Evolutionary conservation across 2,888 invertebrate genomes (phyloP).

Genomic region (Philonicus albiceps): DNA sequence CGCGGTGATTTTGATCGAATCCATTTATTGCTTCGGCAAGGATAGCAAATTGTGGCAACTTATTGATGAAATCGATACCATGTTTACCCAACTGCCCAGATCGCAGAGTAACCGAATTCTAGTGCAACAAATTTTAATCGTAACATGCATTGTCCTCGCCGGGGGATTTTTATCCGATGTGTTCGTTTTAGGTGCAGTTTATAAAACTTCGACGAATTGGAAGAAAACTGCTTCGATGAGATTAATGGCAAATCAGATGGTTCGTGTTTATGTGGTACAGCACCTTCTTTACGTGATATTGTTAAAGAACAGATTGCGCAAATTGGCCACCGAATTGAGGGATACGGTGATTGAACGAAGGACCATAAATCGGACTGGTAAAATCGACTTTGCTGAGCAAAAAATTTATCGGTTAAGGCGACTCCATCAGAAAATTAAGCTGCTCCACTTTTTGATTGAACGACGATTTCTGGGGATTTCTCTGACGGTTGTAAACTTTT

Average conservation of each 20-base stretch:
- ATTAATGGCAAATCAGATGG: background rate
- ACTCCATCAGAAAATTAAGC: background rate
- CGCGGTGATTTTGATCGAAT: background rate
- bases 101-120: background rate
- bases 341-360: background rate
- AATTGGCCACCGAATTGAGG: background rate
- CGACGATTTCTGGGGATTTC: background rate
- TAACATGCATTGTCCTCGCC: background rate
- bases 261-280: background rate
- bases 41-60: background rate
- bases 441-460: background rate
- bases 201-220: background rate
- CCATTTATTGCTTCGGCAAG: background rate
- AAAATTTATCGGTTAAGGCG: background rate
- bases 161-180: background rate
- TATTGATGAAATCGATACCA: background rate
- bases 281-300: background rate
- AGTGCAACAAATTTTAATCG: background rate
- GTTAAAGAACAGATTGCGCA: background rate
- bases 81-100: background rate
- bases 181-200: background rate
- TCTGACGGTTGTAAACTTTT: background rate
- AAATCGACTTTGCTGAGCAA: background rate
- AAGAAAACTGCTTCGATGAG: background rate
- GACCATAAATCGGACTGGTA: background rate